Evolutionary conservation across 2,797 vertebrate species (phyloP).

Genomic region (Trachops cirrhosus): DNA sequence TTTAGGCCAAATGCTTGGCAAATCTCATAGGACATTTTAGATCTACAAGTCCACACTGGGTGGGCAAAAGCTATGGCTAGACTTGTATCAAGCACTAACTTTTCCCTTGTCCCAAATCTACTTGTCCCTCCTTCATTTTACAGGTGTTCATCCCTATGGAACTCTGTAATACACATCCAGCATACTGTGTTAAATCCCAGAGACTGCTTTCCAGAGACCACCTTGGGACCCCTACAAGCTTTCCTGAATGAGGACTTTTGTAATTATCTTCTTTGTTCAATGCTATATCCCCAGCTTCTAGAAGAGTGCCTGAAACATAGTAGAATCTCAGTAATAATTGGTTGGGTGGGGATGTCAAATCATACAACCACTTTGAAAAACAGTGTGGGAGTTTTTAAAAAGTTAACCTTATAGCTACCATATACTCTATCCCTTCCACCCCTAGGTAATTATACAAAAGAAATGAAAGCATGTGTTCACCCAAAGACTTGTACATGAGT

Average conservation of each 20-base stretch:
- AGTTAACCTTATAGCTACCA: background rate
- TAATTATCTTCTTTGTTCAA: background rate
- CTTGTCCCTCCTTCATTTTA: too few species aligned
- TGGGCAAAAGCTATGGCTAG: background rate
- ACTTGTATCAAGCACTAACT: background rate
- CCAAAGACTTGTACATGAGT: background rate
- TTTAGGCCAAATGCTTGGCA: background rate
- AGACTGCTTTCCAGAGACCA: background rate
- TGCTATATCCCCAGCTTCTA: background rate
- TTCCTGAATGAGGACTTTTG: background rate
- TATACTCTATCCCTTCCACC: background rate
- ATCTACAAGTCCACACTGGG: background rate
- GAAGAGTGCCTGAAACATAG: background rate
- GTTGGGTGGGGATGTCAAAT: background rate
- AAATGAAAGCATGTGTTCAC: background rate
- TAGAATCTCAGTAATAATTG: background rate
- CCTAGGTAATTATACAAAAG: background rate
- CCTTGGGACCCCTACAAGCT: background rate
- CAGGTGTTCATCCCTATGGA: too few species aligned
- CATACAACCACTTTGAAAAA: background rate
- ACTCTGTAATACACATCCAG: background rate
- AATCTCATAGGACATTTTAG: background rate
- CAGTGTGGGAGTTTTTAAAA: background rate
- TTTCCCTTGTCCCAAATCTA: background rate
- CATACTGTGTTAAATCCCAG: background rate